These are phyloP conservation scores for Lanius collurio DNA, from an alignment of 2,113 vertebrate genomes.

Conservation along the genomic window DNA sequence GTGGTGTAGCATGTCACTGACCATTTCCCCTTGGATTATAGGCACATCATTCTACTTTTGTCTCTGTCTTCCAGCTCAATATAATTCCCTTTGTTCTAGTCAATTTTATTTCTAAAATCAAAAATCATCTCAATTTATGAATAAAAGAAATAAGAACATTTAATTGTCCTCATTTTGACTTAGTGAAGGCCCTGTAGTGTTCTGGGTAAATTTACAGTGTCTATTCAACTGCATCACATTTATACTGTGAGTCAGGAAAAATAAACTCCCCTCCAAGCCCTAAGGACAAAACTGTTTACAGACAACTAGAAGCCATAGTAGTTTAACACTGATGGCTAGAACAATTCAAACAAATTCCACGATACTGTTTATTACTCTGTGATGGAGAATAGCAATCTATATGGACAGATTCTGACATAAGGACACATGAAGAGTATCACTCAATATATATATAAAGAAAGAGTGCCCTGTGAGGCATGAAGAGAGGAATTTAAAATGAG, in stretches of 20 bases:
- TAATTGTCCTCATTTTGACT: slow-evolving; percentile 6
- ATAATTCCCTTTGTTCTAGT: slow-evolving; percentile 4
- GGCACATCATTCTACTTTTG: neutral
- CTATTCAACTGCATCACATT: slow-evolving; percentile 41
- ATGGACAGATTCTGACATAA: neutral
- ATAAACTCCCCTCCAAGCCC: slow-evolving; percentile 20
- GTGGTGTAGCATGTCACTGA: neutral
- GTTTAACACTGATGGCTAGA: neutral
- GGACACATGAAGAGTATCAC: neutral
- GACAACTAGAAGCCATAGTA: slow-evolving; percentile 35
- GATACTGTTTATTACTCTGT: neutral
- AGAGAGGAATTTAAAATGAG: neutral
- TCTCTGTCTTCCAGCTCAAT: neutral
- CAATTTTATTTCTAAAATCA: slow-evolving; percentile 10
- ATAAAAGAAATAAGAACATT: slow-evolving; percentile 19
- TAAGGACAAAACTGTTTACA: slow-evolving; percentile 54
- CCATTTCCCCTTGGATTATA: neutral
- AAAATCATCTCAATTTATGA: slow-evolving; percentile 30
- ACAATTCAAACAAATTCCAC: slow-evolving; percentile 36
- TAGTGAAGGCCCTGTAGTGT: neutral
- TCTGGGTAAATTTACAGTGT: slow-evolving; percentile 15
- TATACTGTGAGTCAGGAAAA: slow-evolving; percentile 62
- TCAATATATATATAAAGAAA: neutral
- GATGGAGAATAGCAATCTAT: neutral
- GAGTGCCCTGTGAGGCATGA: neutral